phyloP scores from a whole-genome alignment of 2,888 invertebrate species.

The Sabellastarte sp. region DNA sequence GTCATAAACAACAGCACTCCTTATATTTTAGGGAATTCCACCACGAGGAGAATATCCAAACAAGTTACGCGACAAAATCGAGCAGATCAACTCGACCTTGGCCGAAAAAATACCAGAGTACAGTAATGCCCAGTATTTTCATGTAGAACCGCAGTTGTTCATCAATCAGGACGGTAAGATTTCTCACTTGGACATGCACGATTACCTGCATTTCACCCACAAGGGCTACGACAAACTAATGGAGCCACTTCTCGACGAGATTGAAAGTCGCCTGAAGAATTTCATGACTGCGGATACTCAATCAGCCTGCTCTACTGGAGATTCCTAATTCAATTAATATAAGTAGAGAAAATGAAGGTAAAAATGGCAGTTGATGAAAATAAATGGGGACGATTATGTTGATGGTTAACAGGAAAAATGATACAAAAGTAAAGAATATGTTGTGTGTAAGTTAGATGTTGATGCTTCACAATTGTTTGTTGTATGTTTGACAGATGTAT shows the following conservation, averaged over 20 bases:
- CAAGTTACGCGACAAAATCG: slow-evolving; percentile 74
- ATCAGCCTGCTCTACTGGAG: no score
- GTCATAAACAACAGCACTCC: no score
- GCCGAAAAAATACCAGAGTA: slow-evolving; percentile 66
- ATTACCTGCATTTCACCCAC: slow-evolving; percentile 82
- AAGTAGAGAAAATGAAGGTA: no score
- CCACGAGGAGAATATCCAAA: slow-evolving; percentile 87
- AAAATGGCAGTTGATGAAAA: no score
- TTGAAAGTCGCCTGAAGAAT: slow-evolving; percentile 41
- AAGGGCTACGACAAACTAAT: slow-evolving; percentile 75
- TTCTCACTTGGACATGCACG: slow-evolving; percentile 87
- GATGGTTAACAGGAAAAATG: no score
- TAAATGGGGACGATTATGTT: no score
- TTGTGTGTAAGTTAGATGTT: no score
- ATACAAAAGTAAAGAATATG: no score
- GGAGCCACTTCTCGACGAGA: slow-evolving; percentile 53
- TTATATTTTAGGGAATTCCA: slow-evolving; percentile 75
- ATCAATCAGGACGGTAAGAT: slow-evolving; percentile 66
- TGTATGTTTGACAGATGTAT: no score
- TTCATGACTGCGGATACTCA: slow-evolving; percentile 23
- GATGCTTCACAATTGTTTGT: no score
- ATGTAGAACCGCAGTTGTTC: slow-evolving; percentile 71
- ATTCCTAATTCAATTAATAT: no score
- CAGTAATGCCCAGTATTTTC: slow-evolving; percentile 73
- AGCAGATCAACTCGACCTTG: slow-evolving; percentile 73